Evolutionary conservation across 2,797 vertebrate species (phyloP), one percentile per base, ranked within the genome.

Genomic region (Neosilurus mollespiculum): DNA sequence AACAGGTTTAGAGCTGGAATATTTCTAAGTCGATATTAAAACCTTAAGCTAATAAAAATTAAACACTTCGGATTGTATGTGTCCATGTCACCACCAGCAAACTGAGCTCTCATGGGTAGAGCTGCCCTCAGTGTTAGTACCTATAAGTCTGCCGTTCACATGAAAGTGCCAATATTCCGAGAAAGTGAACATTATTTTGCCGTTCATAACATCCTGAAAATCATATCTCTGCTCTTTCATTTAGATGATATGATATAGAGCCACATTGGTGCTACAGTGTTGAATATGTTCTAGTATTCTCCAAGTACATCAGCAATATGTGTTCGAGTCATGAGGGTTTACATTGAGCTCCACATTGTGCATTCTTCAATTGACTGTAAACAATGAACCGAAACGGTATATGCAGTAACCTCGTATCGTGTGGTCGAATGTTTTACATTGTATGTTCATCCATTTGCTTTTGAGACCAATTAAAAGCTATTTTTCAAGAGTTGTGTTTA

Each of bases 241-340:
- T 64, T 61, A 49, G 9, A 82, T 16, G 49, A 6, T 79, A 54
- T 79, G 20, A 86, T 67, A 81, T 54, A 34, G 26, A 81, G 72
- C 37, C 80, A 66, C 72, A 69, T 70, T 43, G 83, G 83, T 77
- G 20, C 80, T 77, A 82, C 65, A 15, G 70, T 85, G 84, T 85
- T 91, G 92, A 91, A 93, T 94, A 94, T 92, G 92, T 93, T 94
- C 76, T 92, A 94, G 86, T 94, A 93, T 94, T 94, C 88, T 77
- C 58, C 54, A 76, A 49, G 30, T 85, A 76, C 51, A 9, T 73
- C 78, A 54, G 20, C 14, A 77, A 34, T 72, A 78, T 67, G 34
- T 83, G 30, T 61, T 80, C 61, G 59, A 9, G n/a, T 70, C 16
- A 30, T 62, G 24, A 56, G 43, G 65, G 66, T 78, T 69, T 54